Percentiles rank a stretch among this genome's conserved stretches.
Evolutionary conservation across 1,140 invertebrate genomes (phyloP).

Genomic region (Lepidurus packardi): DNA sequence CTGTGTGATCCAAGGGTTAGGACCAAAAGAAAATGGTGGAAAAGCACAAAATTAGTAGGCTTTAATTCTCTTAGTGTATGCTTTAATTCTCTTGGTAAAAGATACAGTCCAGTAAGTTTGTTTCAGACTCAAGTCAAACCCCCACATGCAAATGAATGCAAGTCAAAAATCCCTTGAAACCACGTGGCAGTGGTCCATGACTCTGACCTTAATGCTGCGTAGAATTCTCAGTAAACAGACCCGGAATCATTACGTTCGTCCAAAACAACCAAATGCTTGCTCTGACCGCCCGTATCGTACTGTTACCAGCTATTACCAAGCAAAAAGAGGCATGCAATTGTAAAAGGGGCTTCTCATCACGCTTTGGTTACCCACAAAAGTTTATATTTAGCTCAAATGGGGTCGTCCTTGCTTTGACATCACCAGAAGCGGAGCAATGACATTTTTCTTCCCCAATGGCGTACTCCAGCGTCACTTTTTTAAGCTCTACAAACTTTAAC

Average conservation of each 20-base stretch:
- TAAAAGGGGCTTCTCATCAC: neutral
- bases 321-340: neutral
- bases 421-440: neutral
- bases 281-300: neutral
- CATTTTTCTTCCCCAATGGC: neutral
- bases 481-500: neutral
- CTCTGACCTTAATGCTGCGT: neutral
- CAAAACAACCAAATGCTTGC: neutral
- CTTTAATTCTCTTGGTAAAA: neutral
- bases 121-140: neutral
- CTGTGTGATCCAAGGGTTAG: neutral
- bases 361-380: neutral
- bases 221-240: neutral
- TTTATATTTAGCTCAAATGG: constrained; percentile 15
- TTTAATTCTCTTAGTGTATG: neutral
- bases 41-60: neutral
- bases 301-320: constrained; percentile 1
- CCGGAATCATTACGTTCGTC: neutral
- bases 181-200: constrained; percentile 17
- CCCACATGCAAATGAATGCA: neutral
- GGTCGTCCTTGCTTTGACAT: neutral
- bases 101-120: neutral
- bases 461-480: constrained; percentile 3
- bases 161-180: neutral
- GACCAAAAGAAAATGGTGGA: neutral